Evolutionary conservation across 2,797 vertebrate genomes (phyloP), one percentile per base, ranked within the genome.

Genomic region (Rhyacichthys aspro): DNA sequence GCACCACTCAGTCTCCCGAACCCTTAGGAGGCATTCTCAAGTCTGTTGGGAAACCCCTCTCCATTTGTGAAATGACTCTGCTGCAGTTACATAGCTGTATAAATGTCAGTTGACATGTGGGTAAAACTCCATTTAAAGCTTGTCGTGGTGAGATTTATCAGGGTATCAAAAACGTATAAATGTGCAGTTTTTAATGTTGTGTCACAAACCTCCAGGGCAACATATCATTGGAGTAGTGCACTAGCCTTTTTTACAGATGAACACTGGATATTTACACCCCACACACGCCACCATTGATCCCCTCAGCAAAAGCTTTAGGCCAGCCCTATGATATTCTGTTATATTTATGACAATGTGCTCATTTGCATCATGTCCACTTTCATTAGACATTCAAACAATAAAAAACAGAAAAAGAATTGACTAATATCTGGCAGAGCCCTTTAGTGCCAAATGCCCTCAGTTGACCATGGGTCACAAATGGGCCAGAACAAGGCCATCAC

Each of bases 61-160:
- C 63, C 76, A 84, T 86, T 78, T 87, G 83, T 86, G 78, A 81
- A 86, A 86, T 79, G 70, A 86, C 80, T 82, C 68, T 81, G 63
- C 72, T 49, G 71, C 72, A 84, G 74, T 85, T 86, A 81, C 74
- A 85, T 76, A 66, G 77, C 76, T 86, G 67, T 87, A 77, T 86
- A 88, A 86, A 88, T 86, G 84, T 85, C 87, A 80, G 59, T 71
- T 74, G 77, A 85, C 77, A 67, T 78, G 77, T 77, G 57, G 78
- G 74, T 44, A 59, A 78, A 86, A 78, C 77, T 85, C 79, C 64
- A 84, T 86, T 87, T 84, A 78, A 85, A 79, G 76, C 78, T 81
- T 86, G 83, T 84, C 83, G n/a, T n/a, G 78, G 62, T 46, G 61
- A 86, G 79, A 89, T 88, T 85, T 81, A 83, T 83, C 82, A 72